phyloP scores from a whole-genome alignment of 2,888 invertebrate species.

The Amiota minor region DNA sequence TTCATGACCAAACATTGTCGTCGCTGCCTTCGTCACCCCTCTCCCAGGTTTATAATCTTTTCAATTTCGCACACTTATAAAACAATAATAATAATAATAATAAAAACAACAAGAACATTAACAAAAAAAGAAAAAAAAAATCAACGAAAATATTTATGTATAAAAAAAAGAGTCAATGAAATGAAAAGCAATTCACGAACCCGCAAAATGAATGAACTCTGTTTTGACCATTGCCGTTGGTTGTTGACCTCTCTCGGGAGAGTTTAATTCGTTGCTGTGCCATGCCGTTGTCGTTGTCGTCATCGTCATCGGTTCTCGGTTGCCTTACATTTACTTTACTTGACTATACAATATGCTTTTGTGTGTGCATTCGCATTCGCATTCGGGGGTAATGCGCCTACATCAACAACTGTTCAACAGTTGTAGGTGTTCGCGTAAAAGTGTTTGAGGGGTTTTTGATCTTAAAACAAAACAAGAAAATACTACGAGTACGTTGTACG shows the following conservation, averaged over 20 bases:
- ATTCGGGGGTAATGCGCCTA: too few species aligned
- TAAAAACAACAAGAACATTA: background rate
- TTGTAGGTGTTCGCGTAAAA: too few species aligned
- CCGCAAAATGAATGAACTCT: constrained; percentile 54
- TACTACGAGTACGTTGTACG: too few species aligned
- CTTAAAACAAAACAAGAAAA: too few species aligned
- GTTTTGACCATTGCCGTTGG: constrained; percentile 64
- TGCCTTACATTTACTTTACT: background rate
- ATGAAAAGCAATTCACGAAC: constrained; percentile 10
- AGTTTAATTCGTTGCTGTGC: background rate
- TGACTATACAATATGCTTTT: background rate
- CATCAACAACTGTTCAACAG: too few species aligned
- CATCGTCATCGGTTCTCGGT: background rate
- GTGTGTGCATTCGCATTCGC: background rate
- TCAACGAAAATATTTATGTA: background rate
- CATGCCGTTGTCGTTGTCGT: background rate
- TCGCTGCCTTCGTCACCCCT: background rate
- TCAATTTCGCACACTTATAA: background rate
- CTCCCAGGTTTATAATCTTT: background rate
- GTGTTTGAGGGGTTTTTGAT: too few species aligned
- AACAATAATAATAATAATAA: constrained; percentile 4
- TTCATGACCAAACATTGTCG: too few species aligned
- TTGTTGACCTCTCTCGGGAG: constrained; percentile 62
- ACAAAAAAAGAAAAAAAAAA: constrained; percentile 19
- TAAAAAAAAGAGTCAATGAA: background rate